phyloP scores from a whole-genome alignment of 2,797 vertebrate species.

The Tokudaia tokunoshimensis region DNA sequence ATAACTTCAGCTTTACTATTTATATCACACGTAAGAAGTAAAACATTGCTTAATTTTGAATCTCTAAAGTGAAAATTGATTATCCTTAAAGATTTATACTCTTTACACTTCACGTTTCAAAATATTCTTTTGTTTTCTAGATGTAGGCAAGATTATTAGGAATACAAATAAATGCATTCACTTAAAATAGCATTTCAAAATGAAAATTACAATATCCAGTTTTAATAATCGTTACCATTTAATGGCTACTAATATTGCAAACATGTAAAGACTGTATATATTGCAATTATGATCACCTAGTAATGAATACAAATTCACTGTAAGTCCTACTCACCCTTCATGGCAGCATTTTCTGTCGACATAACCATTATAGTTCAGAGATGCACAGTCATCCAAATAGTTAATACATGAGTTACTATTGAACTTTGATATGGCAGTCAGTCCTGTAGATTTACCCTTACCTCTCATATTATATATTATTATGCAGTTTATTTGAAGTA shows the following conservation, averaged over 20 bases:
- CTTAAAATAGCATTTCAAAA: slow-evolving; percentile 21
- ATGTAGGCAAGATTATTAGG: neutral
- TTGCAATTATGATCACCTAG: neutral
- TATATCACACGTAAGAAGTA: neutral
- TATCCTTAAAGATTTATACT: slow-evolving; percentile 22
- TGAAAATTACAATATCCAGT: neutral
- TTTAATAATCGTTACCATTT: neutral
- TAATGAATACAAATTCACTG: neutral
- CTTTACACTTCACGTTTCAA: neutral
- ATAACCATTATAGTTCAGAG: neutral
- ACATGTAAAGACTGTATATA: neutral
- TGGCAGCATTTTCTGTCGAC: neutral
- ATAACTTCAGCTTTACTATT: neutral
- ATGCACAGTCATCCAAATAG: neutral
- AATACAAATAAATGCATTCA: neutral
- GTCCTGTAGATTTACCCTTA: neutral
- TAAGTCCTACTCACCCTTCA: neutral
- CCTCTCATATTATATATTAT: neutral
- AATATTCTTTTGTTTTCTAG: neutral
- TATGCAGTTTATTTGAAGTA: slow-evolving; percentile 22
- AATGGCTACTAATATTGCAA: neutral
- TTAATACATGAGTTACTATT: slow-evolving; percentile 29
- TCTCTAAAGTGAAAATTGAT: neutral
- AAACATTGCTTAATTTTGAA: slow-evolving; percentile 17
- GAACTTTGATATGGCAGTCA: neutral